Evolutionary conservation across 2,797 vertebrate genomes (phyloP).

Genomic region (Prionace glauca): DNA sequence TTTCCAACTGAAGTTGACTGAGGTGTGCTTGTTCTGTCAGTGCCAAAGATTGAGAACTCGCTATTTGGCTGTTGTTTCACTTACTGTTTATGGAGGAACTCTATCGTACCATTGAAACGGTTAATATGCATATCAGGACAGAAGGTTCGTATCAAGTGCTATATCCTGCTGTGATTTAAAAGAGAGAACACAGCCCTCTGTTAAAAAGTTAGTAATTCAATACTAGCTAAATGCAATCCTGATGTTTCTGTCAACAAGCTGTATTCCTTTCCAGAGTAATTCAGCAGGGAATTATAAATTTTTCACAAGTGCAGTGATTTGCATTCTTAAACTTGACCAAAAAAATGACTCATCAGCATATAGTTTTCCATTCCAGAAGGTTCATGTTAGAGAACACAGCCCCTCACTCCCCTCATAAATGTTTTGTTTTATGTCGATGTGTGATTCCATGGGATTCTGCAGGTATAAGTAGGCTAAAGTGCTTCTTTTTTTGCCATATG

Average conservation of each 20-base stretch:
- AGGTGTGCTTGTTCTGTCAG: not conserved
- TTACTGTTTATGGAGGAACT: not conserved
- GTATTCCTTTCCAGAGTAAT: conserved; percentile 17
- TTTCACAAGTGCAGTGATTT: conserved; percentile 17
- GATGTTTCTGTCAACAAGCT: conserved; percentile 33
- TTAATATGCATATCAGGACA: not conserved
- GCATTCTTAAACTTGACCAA: conserved; percentile 24
- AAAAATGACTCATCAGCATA: conserved; percentile 30
- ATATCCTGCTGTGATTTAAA: conserved; percentile 19
- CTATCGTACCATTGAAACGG: not conserved
- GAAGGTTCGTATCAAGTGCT: not conserved
- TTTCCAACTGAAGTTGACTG: not conserved
- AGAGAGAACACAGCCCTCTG: not conserved
- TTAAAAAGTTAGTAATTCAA: conserved; percentile 23
- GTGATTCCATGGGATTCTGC: not conserved
- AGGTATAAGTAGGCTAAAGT: too few relatives aligned
- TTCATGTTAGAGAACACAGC: not conserved
- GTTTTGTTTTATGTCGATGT: not conserved
- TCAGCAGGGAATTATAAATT: conserved; percentile 30
- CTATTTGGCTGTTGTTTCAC: not conserved
- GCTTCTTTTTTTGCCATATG: too few relatives aligned
- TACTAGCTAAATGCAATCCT: conserved; percentile 33
- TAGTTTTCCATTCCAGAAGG: conserved; percentile 22
- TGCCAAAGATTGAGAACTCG: not conserved
- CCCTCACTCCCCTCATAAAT: not conserved